These are phyloP conservation scores for Chloroceryle inda DNA, from an alignment of 2,797 vertebrate genomes.

Conservation along the genomic window DNA sequence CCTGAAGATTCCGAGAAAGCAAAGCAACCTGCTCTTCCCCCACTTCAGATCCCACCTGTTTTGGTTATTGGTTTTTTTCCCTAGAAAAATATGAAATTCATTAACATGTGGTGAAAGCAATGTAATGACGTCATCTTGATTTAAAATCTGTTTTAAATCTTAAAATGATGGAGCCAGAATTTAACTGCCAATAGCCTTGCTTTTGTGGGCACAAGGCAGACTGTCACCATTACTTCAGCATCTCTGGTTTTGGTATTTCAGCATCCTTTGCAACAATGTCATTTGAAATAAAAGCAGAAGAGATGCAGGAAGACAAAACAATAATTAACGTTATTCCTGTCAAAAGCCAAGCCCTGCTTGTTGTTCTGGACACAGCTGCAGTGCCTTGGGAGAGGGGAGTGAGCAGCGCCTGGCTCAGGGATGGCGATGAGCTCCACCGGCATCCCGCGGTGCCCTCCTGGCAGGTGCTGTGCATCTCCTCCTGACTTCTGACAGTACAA, in stretches of 20 bases:
- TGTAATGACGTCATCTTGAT: conserved; percentile 48
- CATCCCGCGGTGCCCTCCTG: background rate
- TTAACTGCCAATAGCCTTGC: conserved; percentile 18
- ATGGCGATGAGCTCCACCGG: background rate
- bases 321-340: background rate
- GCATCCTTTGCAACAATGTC: background rate
- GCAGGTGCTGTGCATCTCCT: background rate
- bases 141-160: conserved; percentile 73
- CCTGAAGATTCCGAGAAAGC: conserved; percentile 29
- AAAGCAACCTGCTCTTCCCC: conserved; percentile 36
- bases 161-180: conserved; percentile 18
- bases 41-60: conserved; percentile 51
- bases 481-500: background rate
- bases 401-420: background rate
- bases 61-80: background rate
- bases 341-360: background rate
- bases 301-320: background rate
- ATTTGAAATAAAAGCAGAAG: background rate
- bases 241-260: background rate
- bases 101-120: conserved; percentile 69
- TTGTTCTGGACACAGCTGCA: background rate
- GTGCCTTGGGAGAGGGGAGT: background rate
- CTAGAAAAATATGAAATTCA: conserved; percentile 67
- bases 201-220: background rate
- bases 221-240: background rate